Conservation (phyloP, 92 coral and sea anemone genomes). For the Palythoa grandiflora region DNA sequence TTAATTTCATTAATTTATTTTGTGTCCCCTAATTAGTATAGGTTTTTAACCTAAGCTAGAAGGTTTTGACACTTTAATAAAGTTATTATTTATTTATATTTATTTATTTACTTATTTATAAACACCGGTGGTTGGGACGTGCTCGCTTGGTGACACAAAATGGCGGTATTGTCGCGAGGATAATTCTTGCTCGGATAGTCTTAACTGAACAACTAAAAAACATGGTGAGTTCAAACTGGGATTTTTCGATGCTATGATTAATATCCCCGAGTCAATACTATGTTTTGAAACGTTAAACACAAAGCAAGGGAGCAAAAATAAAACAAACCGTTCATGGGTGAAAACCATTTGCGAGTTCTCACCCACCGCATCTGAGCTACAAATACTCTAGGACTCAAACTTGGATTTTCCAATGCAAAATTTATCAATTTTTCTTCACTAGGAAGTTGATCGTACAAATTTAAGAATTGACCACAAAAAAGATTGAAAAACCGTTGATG, state of each 20-base stretch:
- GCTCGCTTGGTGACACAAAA: neutral
- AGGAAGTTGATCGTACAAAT: neutral
- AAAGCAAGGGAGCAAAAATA: neutral
- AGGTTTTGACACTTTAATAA: too few species aligned
- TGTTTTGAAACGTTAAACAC: neutral
- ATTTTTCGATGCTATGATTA: neutral
- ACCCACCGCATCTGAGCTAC: conserved; percentile 8
- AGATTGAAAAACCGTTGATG: too few species aligned
- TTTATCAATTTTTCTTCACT: neutral
- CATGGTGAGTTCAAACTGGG: neutral
- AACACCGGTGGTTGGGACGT: neutral
- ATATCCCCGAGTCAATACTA: neutral
- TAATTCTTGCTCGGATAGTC: neutral
- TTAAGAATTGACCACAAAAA: too few species aligned
- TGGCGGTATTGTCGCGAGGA: neutral
- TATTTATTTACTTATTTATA: too few species aligned
- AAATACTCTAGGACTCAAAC: neutral
- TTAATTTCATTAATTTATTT: too few species aligned
- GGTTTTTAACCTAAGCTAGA: too few species aligned
- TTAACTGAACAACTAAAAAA: neutral
- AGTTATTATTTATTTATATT: too few species aligned
- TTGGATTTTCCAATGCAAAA: conserved; percentile 1
- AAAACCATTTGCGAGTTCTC: neutral
- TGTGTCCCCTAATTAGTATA: too few species aligned
- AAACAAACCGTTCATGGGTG: neutral